A percentile compares a stretch with the other conserved stretches of the same genome.
These are phyloP conservation scores for Amyelois transitella DNA, from an alignment of 1,140 invertebrate genomes.

Conservation along the genomic window DNA sequence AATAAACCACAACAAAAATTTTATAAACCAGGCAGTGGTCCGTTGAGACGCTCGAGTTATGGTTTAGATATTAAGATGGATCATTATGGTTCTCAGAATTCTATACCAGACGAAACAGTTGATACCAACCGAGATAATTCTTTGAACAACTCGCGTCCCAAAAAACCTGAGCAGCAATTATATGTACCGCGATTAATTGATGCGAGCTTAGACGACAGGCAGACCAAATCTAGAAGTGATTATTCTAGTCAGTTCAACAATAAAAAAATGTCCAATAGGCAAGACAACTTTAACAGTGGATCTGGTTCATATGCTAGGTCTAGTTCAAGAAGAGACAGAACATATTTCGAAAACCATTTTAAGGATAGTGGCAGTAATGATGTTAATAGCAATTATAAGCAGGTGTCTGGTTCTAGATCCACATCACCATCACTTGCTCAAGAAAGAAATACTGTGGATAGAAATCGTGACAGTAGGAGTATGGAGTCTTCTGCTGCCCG, in stretches of 20 bases:
- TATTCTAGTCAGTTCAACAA: slow-evolving; percentile 62
- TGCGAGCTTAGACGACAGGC: slow-evolving; percentile 43
- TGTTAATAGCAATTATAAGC: slow-evolving; percentile 59
- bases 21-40: slow-evolving; percentile 71
- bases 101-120: slow-evolving; percentile 50
- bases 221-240: slow-evolving; percentile 46
- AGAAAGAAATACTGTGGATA: slow-evolving; percentile 47
- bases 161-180: slow-evolving; percentile 66
- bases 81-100: slow-evolving; percentile 61
- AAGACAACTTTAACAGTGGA: slow-evolving; percentile 39
- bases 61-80: slow-evolving; percentile 64
- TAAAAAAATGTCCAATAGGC: slow-evolving; percentile 46
- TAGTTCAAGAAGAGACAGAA: slow-evolving; percentile 36
- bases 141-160: slow-evolving; percentile 35
- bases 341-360: slow-evolving; percentile 33
- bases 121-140: slow-evolving; percentile 31
- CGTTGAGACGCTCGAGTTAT: slow-evolving; percentile 64
- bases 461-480: slow-evolving; percentile 68
- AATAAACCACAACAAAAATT: slow-evolving; percentile 72
- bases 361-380: slow-evolving; percentile 48
- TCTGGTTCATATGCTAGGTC: slow-evolving; percentile 46
- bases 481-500: slow-evolving; percentile 67
- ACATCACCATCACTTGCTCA: slow-evolving; percentile 51
- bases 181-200: slow-evolving; percentile 55
- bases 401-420: slow-evolving; percentile 65